Conservation (phyloP, 37 sponge, comb jelly and placozoan species). For the Haliclona indistincta region DNA sequence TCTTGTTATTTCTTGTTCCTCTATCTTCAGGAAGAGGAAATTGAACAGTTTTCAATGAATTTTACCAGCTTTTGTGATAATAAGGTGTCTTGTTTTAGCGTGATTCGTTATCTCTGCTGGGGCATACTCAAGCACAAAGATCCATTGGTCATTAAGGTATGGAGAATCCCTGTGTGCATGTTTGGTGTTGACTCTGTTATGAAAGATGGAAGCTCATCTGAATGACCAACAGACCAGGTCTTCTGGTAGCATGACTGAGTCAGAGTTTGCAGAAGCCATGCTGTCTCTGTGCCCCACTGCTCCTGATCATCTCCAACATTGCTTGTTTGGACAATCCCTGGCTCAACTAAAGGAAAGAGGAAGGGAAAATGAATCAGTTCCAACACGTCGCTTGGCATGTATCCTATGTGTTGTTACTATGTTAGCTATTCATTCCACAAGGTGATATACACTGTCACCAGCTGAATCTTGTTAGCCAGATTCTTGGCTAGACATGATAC, state of each 20-base stretch:
- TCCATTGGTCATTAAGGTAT: slow-evolving; percentile 58
- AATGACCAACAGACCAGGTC: slow-evolving; percentile 9
- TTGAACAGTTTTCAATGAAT: slow-evolving; percentile 50
- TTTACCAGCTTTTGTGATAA: slow-evolving; percentile 41
- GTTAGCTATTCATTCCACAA: too few species aligned
- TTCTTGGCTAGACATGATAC: too few species aligned
- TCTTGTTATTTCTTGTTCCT: not conserved
- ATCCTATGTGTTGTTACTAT: too few species aligned
- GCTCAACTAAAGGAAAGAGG: slow-evolving; percentile 10
- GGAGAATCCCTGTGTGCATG: not conserved
- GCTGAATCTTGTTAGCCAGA: too few species aligned
- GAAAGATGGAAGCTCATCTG: slow-evolving; percentile 48
- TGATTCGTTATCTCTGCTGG: slow-evolving; percentile 38
- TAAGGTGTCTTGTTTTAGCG: slow-evolving; percentile 21
- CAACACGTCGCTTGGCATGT: slow-evolving; percentile 46
- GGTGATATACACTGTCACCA: too few species aligned
- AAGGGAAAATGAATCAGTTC: not conserved
- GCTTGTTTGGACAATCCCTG: slow-evolving; percentile 46
- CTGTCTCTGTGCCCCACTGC: slow-evolving; percentile 29
- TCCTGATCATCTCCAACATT: slow-evolving; percentile 33
- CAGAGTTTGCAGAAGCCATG: slow-evolving; percentile 70
- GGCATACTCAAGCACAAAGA: slow-evolving; percentile 59
- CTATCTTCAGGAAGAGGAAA: slow-evolving; percentile 65
- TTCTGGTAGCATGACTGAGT: slow-evolving; percentile 47
- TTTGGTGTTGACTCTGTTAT: not conserved